These are phyloP conservation scores for Maniola hyperantus DNA, from an alignment of 2,888 invertebrate genomes.

Conservation along the genomic window DNA sequence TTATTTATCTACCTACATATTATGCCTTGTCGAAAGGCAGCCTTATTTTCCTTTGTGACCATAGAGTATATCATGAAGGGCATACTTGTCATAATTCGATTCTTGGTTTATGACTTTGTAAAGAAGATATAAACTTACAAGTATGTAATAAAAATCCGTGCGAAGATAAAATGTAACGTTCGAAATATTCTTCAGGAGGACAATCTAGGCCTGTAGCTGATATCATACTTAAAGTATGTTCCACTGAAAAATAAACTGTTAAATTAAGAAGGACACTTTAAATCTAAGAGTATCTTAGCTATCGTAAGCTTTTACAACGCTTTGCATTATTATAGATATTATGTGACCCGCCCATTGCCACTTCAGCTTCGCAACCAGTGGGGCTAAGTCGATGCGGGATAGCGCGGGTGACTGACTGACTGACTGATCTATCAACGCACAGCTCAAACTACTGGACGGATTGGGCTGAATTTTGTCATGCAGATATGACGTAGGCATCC, in stretches of 20 bases:
- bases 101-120: not conserved
- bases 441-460: no score
- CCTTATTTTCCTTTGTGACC: not conserved
- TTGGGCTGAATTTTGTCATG: no score
- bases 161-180: constrained; percentile 61
- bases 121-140: constrained; percentile 51
- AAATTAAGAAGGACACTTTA: not conserved
- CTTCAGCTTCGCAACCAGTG: no score
- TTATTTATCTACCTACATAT: no score
- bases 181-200: constrained; percentile 58
- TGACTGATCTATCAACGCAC: no score
- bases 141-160: constrained; percentile 70
- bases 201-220: constrained; percentile 72
- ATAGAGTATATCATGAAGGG: not conserved
- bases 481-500: no score
- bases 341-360: no score
- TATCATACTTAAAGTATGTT: constrained; percentile 84
- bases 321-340: no score
- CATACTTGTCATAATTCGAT: not conserved
- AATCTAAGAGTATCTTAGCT: no score
- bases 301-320: no score
- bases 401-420: no score
- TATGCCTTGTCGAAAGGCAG: not conserved
- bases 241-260: constrained; percentile 67
- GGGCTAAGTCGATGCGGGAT: no score